Evolutionary conservation across 2,888 invertebrate genomes (phyloP).

Genomic region (Tachina grossa): DNA sequence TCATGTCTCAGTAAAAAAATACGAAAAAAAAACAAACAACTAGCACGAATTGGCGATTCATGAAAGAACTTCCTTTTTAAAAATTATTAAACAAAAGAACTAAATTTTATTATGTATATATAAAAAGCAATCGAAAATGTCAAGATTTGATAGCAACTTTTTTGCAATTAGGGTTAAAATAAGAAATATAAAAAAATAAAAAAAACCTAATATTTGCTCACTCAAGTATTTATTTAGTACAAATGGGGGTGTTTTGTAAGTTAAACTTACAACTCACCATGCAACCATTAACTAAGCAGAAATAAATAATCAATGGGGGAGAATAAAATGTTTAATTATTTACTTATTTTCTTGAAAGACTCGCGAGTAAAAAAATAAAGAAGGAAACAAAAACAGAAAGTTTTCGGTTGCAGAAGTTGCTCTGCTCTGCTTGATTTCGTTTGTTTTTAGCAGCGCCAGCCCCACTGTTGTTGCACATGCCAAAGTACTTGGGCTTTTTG

Average conservation of each 20-base stretch:
- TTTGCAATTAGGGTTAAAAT: slow-evolving; percentile 46
- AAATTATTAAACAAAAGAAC: slow-evolving; percentile 55
- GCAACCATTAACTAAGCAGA: slow-evolving; percentile 16
- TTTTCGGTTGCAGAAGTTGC: neutral
- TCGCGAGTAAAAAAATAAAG: neutral
- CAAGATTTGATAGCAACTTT: slow-evolving; percentile 42
- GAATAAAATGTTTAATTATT: slow-evolving; percentile 16
- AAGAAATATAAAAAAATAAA: neutral
- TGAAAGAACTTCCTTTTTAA: slow-evolving; percentile 51
- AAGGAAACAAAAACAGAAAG: neutral
- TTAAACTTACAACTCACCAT: slow-evolving; percentile 5
- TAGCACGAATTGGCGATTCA: slow-evolving; percentile 30
- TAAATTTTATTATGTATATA: slow-evolving; percentile 51
- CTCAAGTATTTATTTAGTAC: slow-evolving; percentile 32
- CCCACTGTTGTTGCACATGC: no score
- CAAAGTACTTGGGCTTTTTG: no score
- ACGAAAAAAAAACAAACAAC: neutral
- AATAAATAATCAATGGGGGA: neutral
- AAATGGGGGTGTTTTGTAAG: slow-evolving; percentile 34
- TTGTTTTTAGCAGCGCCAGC: neutral
- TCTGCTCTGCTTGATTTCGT: neutral
- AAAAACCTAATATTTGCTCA: slow-evolving; percentile 20
- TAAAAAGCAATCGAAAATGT: slow-evolving; percentile 64
- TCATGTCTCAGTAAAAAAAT: neutral
- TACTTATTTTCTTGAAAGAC: slow-evolving; percentile 2